Conservation (phyloP, 1,140 invertebrate genomes). For the Oedothorax gibbosus region DNA sequence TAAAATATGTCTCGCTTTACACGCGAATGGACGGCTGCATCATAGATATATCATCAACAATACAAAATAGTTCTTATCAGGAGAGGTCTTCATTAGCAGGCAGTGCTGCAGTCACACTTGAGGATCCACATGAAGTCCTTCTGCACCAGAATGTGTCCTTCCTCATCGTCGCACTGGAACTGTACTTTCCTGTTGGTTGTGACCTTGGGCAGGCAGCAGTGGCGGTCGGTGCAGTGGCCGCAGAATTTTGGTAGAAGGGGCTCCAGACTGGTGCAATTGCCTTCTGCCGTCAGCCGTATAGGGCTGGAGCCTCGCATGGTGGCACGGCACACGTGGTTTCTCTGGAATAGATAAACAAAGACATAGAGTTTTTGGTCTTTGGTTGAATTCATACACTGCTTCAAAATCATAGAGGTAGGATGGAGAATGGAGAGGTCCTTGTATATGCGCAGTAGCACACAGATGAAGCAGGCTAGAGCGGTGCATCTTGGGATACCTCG, state of each 20-base stretch:
- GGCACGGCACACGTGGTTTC: conserved; percentile 76
- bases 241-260: conserved; percentile 76
- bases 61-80: too few relatives aligned
- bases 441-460: too few relatives aligned
- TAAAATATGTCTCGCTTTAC: not conserved
- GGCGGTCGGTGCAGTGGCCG: conserved; percentile 72
- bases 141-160: conserved; percentile 28
- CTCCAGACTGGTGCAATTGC: conserved; percentile 74
- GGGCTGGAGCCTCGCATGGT: conserved; percentile 72
- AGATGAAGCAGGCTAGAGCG: too few relatives aligned
- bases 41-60: not conserved
- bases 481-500: too few relatives aligned
- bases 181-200: conserved; percentile 74
- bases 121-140: conserved; percentile 63
- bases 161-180: conserved; percentile 65
- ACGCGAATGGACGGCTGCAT: conserved; percentile 20
- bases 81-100: conserved; percentile 7
- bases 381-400: too few relatives aligned
- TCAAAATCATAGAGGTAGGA: too few relatives aligned
- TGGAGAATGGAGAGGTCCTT: too few relatives aligned
- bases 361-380: not conserved
- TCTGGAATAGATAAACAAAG: conserved; percentile 69
- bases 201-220: conserved; percentile 73
- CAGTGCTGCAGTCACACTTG: conserved; percentile 60
- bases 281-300: conserved; percentile 73